Evolutionary conservation across 2,113 vertebrate genomes (phyloP).

Genomic region (Rhinopithecus roxellana): DNA sequence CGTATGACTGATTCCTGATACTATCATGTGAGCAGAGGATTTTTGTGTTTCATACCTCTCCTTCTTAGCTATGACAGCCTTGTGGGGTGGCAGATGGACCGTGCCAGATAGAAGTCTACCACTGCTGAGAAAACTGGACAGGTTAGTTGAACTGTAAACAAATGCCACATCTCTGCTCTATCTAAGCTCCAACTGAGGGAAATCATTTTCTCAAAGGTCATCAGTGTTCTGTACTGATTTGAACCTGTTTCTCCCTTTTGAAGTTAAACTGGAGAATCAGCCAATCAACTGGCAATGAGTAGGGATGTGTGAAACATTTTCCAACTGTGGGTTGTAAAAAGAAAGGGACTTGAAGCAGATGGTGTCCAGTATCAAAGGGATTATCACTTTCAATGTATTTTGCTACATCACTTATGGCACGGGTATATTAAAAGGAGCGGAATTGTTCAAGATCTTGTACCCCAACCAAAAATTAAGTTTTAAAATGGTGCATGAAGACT

Average conservation of each 20-base stretch:
- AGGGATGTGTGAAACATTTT: background rate
- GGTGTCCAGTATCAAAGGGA: background rate
- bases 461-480: background rate
- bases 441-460: background rate
- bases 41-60: constrained; percentile 51
- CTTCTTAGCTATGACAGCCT: constrained; percentile 45
- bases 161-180: background rate
- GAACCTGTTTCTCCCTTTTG: constrained; percentile 8
- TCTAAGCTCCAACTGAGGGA: constrained; percentile 37
- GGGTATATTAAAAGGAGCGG: background rate
- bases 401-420: background rate
- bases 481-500: background rate
- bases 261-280: background rate
- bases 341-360: background rate
- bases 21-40: constrained; percentile 27
- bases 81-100: constrained; percentile 26
- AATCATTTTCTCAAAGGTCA: constrained; percentile 15
- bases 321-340: background rate
- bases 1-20: constrained; percentile 49
- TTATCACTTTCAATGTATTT: background rate
- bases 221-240: background rate
- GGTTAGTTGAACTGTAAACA: background rate
- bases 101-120: background rate
- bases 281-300: background rate
- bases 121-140: constrained; percentile 4